Evolutionary conservation across 2,113 vertebrate species (phyloP), one percentile per base, ranked within the genome.

Genomic region (Athene cunicularia): DNA sequence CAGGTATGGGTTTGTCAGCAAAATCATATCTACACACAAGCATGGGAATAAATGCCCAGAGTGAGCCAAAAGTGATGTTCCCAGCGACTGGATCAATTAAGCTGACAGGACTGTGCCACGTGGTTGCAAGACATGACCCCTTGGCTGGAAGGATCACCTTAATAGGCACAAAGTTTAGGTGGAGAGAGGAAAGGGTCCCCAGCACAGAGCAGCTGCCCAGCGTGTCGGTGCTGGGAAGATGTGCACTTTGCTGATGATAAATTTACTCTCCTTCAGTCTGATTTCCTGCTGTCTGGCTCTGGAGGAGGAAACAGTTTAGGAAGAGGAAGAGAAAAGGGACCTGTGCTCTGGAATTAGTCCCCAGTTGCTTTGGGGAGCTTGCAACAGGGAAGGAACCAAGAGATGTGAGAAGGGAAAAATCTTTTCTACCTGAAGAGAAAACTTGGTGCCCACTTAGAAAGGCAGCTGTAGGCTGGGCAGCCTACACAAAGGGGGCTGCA

Each of bases 1-100:
- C 98, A 98, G 98, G 98, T 98, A 90, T 41, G 68, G 62, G 14
- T 49, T 60, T 76, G 21, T 30, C 39, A 67, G 62, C 6, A 18
- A 77, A 95, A 81, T 27, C 8, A 8, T 58, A 17, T 55, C 62
- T 53, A 8, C 49, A 13, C 37, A 33, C 4, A 1, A 47, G 8
- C 9, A 43, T 8, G 15, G 45, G 50, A 73, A 53, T 19, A 66
- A 90, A 86, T 22, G 8, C 6, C 27, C 28, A 27, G 27, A 80
- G 19, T 0, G 2, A n/a, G 14, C 21, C 64, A 53, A 75, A 28
- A 20, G 12, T 3, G 1, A 50, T 1, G 0, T 52, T 76, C 45
- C 47, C 32, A 14, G 60, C 0, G 2, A 6, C 18, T 39, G 52
- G 24, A 84, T 56, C 23, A 21, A 10, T 45, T 10, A 4, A 53